Conservation (phyloP, 2,888 invertebrate species). For the Ophraella communa region DNA sequence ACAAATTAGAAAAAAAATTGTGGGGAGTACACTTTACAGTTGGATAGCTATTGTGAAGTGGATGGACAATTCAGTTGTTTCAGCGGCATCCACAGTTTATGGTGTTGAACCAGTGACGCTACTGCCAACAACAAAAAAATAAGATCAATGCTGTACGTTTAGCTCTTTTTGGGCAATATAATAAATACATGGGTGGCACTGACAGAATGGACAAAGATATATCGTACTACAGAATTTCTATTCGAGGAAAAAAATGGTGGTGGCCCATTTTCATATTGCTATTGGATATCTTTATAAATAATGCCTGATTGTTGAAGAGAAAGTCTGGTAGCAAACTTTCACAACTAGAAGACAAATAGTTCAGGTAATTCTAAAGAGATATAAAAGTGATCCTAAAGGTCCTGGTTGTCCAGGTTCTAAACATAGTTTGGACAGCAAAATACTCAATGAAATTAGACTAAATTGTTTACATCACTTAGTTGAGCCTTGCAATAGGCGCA, state of each 20-base stretch:
- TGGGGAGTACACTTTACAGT: constrained; percentile 39
- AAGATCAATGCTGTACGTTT: constrained; percentile 25
- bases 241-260: constrained; percentile 29
- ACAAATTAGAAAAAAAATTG: constrained; percentile 22
- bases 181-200: constrained; percentile 41
- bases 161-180: constrained; percentile 32
- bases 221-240: constrained; percentile 5
- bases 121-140: constrained; percentile 33
- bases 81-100: constrained; percentile 36
- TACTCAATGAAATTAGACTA: no score
- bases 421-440: no score
- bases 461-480: no score
- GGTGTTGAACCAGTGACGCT: constrained; percentile 33
- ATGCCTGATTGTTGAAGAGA: constrained; percentile 5
- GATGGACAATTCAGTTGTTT: constrained; percentile 47
- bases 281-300: constrained; percentile 4
- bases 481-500: no score
- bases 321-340: constrained; percentile 7
- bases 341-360: constrained; percentile 9
- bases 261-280: constrained; percentile 35
- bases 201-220: constrained; percentile 24
- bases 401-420: no score
- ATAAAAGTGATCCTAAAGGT: no score
- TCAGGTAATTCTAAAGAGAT: background rate
- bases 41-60: no score